These are phyloP conservation scores for Cyanocitta stelleri DNA, from an alignment of 2,113 vertebrate species.

Conservation along the genomic window DNA sequence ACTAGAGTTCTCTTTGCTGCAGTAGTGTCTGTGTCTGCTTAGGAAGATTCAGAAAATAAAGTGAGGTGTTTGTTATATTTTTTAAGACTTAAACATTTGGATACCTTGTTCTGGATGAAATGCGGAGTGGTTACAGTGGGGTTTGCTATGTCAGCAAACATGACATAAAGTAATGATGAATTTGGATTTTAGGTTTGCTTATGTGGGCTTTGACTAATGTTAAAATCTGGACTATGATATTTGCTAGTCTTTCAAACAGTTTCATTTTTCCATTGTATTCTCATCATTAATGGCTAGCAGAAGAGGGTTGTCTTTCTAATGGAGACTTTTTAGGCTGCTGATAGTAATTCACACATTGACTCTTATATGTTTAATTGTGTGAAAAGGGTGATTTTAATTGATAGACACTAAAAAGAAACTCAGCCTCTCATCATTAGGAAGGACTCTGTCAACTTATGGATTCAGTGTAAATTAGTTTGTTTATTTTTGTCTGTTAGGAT, in stretches of 20 bases:
- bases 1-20: neutral
- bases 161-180: neutral
- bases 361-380: neutral
- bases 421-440: neutral
- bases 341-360: neutral
- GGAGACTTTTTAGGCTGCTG: neutral
- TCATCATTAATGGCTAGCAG: neutral
- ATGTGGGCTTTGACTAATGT: neutral
- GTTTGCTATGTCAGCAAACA: neutral
- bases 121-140: neutral
- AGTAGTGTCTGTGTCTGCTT: neutral
- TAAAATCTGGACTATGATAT: neutral
- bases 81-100: neutral
- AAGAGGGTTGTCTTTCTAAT: neutral
- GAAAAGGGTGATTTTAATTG: neutral
- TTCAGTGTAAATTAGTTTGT: neutral
- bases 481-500: neutral
- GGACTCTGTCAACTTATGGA: neutral
- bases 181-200: neutral
- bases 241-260: neutral
- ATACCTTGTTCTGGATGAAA: neutral
- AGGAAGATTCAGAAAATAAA: neutral
- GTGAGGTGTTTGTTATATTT: rapidly evolving
- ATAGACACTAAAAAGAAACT: neutral
- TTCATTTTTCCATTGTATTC: rapidly evolving